Percentiles rank a stretch among this genome's conserved stretches.
These are phyloP conservation scores for Hemitrygon akajei DNA, from an alignment of 2,797 vertebrate genomes.

Conservation along the genomic window DNA sequence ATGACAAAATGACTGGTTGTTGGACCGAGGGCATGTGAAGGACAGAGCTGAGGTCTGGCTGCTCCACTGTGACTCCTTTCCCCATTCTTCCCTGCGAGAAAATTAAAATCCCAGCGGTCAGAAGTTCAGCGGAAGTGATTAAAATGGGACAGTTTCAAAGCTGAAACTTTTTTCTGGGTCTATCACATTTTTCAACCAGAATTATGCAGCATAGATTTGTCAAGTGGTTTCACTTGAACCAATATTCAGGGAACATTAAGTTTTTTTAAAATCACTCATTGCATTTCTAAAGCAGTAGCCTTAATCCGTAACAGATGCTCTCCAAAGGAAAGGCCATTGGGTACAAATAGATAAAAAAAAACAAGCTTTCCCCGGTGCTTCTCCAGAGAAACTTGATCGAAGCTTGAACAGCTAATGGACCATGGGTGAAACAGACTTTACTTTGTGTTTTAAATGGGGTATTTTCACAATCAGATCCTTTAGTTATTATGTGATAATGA, in stretches of 20 bases:
- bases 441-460: background rate
- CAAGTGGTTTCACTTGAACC: background rate
- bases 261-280: background rate
- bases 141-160: background rate
- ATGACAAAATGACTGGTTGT: too few species aligned
- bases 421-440: background rate
- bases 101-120: background rate
- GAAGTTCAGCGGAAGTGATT: background rate
- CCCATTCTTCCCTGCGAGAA: background rate
- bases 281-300: background rate
- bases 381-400: background rate
- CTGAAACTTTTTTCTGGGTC: background rate
- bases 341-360: background rate
- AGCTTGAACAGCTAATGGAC: background rate
- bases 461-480: background rate
- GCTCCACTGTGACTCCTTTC: background rate
- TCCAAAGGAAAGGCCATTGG: background rate
- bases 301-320: background rate
- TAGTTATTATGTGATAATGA: background rate
- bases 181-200: background rate
- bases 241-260: background rate
- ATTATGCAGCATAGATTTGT: background rate
- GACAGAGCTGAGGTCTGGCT: background rate
- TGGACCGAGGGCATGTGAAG: too few species aligned
- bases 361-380: background rate